These are phyloP conservation scores for Catharus minimus DNA, from an alignment of 2,113 vertebrate genomes.

Conservation along the genomic window DNA sequence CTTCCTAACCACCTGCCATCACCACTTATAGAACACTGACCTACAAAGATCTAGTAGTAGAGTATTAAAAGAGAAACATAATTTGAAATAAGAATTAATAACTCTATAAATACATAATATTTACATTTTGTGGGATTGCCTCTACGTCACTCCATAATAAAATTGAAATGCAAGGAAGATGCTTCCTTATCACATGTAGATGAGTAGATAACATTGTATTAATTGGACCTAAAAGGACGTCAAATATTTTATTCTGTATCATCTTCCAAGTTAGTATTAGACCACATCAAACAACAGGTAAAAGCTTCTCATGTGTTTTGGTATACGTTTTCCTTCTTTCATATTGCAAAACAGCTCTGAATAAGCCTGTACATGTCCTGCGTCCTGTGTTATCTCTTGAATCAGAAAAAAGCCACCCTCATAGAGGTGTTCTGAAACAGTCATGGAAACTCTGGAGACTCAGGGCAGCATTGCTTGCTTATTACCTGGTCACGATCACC, in stretches of 20 bases:
- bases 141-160: neutral
- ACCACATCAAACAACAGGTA: neutral
- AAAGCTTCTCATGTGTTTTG: neutral
- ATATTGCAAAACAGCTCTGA: neutral
- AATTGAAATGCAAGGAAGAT: neutral
- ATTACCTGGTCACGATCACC: constrained; percentile 95
- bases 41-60: neutral
- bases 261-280: neutral
- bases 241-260: neutral
- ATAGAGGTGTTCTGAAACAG: neutral
- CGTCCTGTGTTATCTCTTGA: neutral
- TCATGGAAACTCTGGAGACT: neutral
- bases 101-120: neutral
- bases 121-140: neutral
- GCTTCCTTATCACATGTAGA: neutral
- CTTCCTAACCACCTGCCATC: neutral
- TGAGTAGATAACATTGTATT: neutral
- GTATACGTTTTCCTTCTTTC: neutral
- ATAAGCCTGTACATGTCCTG: neutral
- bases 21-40: neutral
- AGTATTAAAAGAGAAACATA: neutral
- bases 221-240: neutral
- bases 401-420: neutral
- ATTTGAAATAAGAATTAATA: neutral
- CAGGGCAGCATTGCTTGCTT: neutral